Evolutionary conservation across 2,888 invertebrate genomes (phyloP).

Genomic region (Dendrolimus pini): DNA sequence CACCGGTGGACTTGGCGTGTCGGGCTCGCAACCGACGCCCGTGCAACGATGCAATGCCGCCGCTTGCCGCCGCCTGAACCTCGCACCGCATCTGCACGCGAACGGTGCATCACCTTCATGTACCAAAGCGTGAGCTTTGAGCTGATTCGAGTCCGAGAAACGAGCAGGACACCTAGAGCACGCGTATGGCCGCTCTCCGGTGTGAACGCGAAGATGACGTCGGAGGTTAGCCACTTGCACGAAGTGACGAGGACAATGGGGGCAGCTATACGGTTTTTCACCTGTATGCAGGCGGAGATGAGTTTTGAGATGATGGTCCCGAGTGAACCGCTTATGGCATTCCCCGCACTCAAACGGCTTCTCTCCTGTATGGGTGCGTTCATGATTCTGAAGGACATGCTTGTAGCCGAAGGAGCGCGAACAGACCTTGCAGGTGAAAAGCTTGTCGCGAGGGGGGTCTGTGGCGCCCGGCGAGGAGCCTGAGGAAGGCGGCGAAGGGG

Average conservation of each 20-base stretch:
- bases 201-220: slow-evolving; percentile 92
- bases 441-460: slow-evolving; percentile 82
- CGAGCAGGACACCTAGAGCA: slow-evolving; percentile 90
- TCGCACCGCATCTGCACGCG: slow-evolving; percentile 87
- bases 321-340: slow-evolving; percentile 94
- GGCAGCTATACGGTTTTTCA: slow-evolving; percentile 94
- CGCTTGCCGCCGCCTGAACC: slow-evolving; percentile 91
- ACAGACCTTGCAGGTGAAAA: slow-evolving; percentile 92
- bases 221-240: slow-evolving; percentile 95
- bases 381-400: slow-evolving; percentile 95
- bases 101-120: slow-evolving; percentile 95
- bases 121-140: slow-evolving; percentile 92
- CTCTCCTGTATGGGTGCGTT: slow-evolving; percentile 95
- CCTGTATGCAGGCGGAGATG: slow-evolving; percentile 95
- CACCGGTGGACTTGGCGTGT: slow-evolving; percentile 65
- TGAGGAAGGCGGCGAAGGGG: slow-evolving; percentile 62
- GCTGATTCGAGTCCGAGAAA: slow-evolving; percentile 94
- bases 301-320: slow-evolving; percentile 95
- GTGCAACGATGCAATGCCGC: slow-evolving; percentile 91
- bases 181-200: slow-evolving; percentile 92
- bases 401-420: slow-evolving; percentile 94
- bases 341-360: slow-evolving; percentile 95
- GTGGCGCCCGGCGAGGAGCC: slow-evolving; percentile 69
- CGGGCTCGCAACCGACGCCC: slow-evolving; percentile 53
- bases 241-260: slow-evolving; percentile 93